These are phyloP conservation scores for Pseudoips prasinana DNA, from an alignment of 2,888 invertebrate genomes.

Conservation along the genomic window DNA sequence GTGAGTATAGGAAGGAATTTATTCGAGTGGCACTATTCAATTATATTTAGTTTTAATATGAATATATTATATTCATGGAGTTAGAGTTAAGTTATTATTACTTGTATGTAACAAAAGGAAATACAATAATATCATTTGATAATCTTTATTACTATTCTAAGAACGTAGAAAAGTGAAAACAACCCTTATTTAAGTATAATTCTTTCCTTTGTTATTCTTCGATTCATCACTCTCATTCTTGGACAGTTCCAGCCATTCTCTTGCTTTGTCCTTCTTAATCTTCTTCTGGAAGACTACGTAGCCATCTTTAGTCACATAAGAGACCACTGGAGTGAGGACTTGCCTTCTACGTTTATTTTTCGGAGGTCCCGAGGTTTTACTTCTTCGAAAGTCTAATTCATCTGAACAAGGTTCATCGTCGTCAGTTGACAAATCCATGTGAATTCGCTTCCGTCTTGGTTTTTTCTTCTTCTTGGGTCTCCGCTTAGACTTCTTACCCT, in stretches of 20 bases:
- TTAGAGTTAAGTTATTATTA: too few species aligned
- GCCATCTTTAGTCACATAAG: slow-evolving; percentile 66
- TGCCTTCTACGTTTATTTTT: slow-evolving; percentile 38
- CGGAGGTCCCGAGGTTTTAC: slow-evolving; percentile 7
- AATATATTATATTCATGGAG: too few species aligned
- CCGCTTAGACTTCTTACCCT: slow-evolving; percentile 31
- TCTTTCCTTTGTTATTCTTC: neutral
- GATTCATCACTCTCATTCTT: slow-evolving; percentile 20
- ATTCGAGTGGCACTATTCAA: too few species aligned
- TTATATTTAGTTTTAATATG: too few species aligned
- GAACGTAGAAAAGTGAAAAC: too few species aligned
- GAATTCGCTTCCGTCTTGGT: slow-evolving; percentile 26
- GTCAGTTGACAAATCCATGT: slow-evolving; percentile 31
- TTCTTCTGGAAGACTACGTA: slow-evolving; percentile 69
- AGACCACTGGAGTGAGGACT: slow-evolving; percentile 66
- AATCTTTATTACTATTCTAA: too few species aligned
- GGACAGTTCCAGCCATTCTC: slow-evolving; percentile 58
- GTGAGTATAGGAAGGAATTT: too few species aligned
- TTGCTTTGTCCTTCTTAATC: slow-evolving; percentile 60
- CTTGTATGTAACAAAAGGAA: too few species aligned
- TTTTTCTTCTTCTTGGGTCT: slow-evolving; percentile 16
- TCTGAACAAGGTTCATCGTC: slow-evolving; percentile 33
- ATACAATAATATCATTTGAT: too few species aligned
- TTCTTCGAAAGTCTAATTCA: slow-evolving; percentile 19
- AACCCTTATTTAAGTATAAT: too few species aligned